A percentile compares a stretch with the other conserved stretches of the same genome.
Conservation (phyloP, 2,888 invertebrate species). For the Cacoxenus indagator region DNA sequence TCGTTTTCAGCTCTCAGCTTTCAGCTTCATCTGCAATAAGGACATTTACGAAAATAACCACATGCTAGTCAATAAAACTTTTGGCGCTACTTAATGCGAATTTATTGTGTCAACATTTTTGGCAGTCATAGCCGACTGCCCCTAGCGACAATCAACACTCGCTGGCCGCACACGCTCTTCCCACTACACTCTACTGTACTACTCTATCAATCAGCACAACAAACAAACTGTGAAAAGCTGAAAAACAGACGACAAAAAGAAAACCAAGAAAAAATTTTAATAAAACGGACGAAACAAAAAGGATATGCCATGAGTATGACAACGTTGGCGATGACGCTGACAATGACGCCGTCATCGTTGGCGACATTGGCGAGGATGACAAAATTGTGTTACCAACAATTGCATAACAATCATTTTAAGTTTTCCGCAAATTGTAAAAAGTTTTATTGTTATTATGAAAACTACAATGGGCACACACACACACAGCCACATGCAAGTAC, state of each 20-base stretch:
- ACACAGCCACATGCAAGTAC: conserved; percentile 36
- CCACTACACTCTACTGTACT: conserved; percentile 35
- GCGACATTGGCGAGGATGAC: conserved; percentile 52
- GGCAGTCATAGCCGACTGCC: background rate
- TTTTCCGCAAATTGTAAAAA: conserved; percentile 61
- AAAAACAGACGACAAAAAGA: conserved; percentile 4
- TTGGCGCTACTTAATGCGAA: conserved; percentile 63
- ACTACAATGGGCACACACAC: conserved; percentile 48
- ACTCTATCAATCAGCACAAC: background rate
- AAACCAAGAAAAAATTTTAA: background rate
- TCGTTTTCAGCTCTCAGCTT: too few relatives aligned
- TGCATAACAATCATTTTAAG: conserved; percentile 63
- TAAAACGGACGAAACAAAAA: background rate
- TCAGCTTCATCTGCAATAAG: conserved; percentile 38
- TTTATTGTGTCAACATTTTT: conserved; percentile 58
- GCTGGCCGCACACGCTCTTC: background rate
- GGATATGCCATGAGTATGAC: too few relatives aligned
- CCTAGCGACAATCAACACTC: conserved; percentile 1
- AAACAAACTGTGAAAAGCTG: background rate
- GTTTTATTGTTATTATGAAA: conserved; percentile 63
- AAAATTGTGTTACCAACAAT: conserved; percentile 63
- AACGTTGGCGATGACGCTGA: too few relatives aligned
- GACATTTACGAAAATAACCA: conserved; percentile 43
- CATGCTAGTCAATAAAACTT: conserved; percentile 57
- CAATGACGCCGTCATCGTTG: too few relatives aligned